A percentile compares a stretch with the other conserved stretches of the same genome.
These are phyloP conservation scores for Bilobella aurantiaca DNA, from an alignment of 1,140 invertebrate species.

Conservation along the genomic window DNA sequence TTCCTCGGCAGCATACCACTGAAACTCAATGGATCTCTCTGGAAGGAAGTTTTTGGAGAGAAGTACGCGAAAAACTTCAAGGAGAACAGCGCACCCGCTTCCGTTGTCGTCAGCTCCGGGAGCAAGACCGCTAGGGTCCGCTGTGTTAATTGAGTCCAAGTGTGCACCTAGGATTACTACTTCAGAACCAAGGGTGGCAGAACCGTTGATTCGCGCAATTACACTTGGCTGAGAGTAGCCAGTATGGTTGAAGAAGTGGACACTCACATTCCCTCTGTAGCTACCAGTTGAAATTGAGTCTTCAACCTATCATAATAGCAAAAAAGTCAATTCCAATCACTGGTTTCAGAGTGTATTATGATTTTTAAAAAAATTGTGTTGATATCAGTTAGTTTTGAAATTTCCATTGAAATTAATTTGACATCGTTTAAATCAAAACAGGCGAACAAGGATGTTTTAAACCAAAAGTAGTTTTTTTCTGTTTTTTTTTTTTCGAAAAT, in stretches of 20 bases:
- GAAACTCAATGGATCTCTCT: constrained; percentile 18
- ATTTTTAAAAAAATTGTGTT: no score
- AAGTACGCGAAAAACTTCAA: constrained; percentile 13
- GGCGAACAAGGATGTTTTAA: no score
- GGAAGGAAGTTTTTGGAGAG: constrained; percentile 12
- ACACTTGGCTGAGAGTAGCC: constrained; percentile 10
- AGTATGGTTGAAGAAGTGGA: neutral
- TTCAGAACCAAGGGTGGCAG: neutral
- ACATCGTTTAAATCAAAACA: no score
- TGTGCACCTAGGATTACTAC: constrained; percentile 20
- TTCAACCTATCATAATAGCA: no score
- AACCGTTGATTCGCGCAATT: constrained; percentile 16
- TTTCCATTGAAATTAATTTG: no score
- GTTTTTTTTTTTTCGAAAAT: no score
- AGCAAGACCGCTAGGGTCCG: neutral
- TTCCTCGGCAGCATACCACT: constrained; percentile 28
- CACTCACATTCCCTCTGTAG: neutral
- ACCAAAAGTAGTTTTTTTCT: no score
- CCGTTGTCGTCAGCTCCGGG: constrained; percentile 21
- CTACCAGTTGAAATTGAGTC: no score
- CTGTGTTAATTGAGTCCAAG: constrained; percentile 16
- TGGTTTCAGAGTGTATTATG: no score
- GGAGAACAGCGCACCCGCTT: constrained; percentile 5
- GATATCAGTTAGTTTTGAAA: no score
- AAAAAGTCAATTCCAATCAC: no score